Conservation (phyloP, 2,888 invertebrate genomes). For the Trichopria drosophilae region DNA sequence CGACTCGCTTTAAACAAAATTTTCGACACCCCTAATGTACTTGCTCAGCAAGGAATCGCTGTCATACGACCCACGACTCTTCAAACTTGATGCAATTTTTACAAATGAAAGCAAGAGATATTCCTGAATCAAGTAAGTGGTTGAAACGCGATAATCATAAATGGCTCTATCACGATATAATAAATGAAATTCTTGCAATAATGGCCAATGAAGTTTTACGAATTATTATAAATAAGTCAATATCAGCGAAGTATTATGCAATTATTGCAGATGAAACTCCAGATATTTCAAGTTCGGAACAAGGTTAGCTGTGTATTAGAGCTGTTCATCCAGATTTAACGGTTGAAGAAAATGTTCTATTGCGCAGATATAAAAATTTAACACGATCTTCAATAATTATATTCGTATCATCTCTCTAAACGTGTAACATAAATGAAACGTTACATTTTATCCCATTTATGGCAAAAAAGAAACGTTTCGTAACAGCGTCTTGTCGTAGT, state of each 20-base stretch:
- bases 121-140: constrained; percentile 9
- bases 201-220: constrained; percentile 6
- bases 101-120: constrained; percentile 24
- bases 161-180: constrained; percentile 13
- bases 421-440: no score
- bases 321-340: constrained; percentile 9
- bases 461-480: no score
- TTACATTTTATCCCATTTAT: no score
- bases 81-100: constrained; percentile 31
- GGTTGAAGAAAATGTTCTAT: constrained; percentile 12
- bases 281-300: constrained; percentile 8
- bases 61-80: constrained; percentile 18
- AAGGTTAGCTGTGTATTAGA: constrained; percentile 12
- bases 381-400: no score
- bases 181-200: constrained; percentile 11
- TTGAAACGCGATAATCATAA: constrained; percentile 3
- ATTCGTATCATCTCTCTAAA: no score
- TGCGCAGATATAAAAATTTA: no score
- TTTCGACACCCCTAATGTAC: constrained; percentile 16
- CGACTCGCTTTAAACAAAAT: no score
- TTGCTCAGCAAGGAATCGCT: constrained; percentile 22
- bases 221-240: constrained; percentile 2
- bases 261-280: constrained; percentile 13
- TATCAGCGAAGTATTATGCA: constrained; percentile 1
- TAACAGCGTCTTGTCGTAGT: no score